Percentiles rank a stretch among this genome's conserved stretches.
These are phyloP conservation scores for Tricholaema leucomelas DNA, from an alignment of 2,113 vertebrate genomes.

Conservation along the genomic window DNA sequence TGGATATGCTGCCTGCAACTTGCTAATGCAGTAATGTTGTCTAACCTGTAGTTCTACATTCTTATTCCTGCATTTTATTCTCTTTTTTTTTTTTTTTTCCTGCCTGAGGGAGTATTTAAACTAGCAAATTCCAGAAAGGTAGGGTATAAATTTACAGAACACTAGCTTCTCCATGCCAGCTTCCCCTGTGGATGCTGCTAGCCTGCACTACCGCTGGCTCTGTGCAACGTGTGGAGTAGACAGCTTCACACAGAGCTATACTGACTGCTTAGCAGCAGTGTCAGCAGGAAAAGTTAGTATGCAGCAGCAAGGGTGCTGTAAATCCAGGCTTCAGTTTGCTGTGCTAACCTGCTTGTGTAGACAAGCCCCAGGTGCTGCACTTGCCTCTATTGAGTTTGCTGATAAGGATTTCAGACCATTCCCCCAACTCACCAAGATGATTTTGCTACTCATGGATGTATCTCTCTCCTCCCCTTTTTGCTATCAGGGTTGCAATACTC, in stretches of 20 bases:
- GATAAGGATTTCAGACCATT: background rate
- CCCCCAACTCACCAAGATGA: background rate
- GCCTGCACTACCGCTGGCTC: background rate
- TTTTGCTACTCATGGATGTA: background rate
- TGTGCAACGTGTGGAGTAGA: background rate
- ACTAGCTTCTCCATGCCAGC: background rate
- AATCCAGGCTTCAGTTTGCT: background rate
- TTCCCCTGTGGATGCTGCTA: background rate
- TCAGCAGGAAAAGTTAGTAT: background rate
- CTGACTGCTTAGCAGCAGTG: background rate
- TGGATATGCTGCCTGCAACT: background rate
- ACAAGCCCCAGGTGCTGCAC: background rate
- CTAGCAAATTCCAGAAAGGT: background rate
- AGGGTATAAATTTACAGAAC: background rate
- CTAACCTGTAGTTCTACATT: background rate
- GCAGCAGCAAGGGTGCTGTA: background rate
- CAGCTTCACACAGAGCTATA: background rate
- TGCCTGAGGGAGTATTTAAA: background rate
- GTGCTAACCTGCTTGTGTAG: background rate
- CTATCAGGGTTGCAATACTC: background rate
- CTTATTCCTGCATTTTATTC: background rate
- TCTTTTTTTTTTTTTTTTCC: background rate
- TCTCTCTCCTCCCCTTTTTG: background rate
- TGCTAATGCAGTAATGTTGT: background rate
- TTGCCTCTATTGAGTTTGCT: background rate